Conservation (phyloP, 2,113 vertebrate genomes). For the Brachypteracias leptosomus region DNA sequence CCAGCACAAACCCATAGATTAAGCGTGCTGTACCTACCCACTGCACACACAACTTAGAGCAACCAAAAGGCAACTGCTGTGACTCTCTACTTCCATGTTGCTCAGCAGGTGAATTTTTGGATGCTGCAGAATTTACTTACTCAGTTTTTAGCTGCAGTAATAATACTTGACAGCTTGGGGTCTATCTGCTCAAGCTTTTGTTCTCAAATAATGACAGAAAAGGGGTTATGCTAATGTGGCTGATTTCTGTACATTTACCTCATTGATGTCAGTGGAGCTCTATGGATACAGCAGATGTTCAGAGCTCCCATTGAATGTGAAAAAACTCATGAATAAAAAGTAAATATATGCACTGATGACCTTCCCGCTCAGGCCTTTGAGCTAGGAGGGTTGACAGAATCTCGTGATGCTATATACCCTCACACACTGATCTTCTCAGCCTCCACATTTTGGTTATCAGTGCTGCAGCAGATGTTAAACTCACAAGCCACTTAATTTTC, state of each 20-base stretch:
- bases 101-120: not conserved
- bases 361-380: not conserved
- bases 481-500: not conserved
- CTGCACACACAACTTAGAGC: not conserved
- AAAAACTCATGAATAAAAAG: not conserved
- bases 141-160: not conserved
- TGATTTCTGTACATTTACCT: not conserved
- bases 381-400: not conserved
- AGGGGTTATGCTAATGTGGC: not conserved
- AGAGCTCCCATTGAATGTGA: not conserved
- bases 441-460: not conserved
- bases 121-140: not conserved
- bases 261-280: not conserved
- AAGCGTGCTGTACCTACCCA: not conserved
- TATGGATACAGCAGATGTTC: not conserved
- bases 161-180: not conserved
- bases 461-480: not conserved
- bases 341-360: not conserved
- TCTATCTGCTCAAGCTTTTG: not conserved
- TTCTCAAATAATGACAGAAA: not conserved
- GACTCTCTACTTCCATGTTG: accelerated
- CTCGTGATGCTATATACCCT: not conserved
- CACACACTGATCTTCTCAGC: not conserved
- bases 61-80: accelerated
- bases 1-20: not conserved